Percentiles rank a stretch among this genome's conserved stretches.
These are phyloP conservation scores for Polyploca ridens DNA, from an alignment of 2,888 invertebrate species.

Conservation along the genomic window DNA sequence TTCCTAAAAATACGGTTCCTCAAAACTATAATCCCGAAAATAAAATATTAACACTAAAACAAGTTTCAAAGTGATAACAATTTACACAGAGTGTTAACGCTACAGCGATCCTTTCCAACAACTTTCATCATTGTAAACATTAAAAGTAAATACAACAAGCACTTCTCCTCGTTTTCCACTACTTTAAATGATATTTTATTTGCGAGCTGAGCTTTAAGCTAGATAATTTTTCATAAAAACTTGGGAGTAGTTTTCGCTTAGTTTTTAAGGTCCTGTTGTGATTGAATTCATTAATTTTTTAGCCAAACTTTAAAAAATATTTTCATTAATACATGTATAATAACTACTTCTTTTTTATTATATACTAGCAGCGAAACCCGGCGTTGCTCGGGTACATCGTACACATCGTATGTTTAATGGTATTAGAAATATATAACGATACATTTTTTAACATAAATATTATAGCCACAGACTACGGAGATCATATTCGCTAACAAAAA, in stretches of 20 bases:
- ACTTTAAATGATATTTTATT: not conserved
- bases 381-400: no score
- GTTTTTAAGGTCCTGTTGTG: not conserved
- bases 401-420: no score
- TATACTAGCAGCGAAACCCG: no score
- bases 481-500: no score
- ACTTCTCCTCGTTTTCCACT: not conserved
- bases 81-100: not conserved
- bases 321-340: no score
- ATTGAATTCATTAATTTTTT: no score
- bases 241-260: not conserved
- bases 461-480: no score
- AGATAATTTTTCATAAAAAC: conserved; percentile 2
- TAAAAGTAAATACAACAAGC: not conserved
- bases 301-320: no score
- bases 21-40: not conserved
- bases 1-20: not conserved
- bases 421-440: no score
- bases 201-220: not conserved
- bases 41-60: not conserved
- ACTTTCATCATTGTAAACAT: not conserved
- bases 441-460: no score
- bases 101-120: not conserved
- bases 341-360: no score
- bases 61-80: not conserved